Percentiles rank a stretch among this genome's conserved stretches.
These are phyloP conservation scores for Odontamblyopus rebecca DNA, from an alignment of 2,797 vertebrate genomes.

Conservation along the genomic window DNA sequence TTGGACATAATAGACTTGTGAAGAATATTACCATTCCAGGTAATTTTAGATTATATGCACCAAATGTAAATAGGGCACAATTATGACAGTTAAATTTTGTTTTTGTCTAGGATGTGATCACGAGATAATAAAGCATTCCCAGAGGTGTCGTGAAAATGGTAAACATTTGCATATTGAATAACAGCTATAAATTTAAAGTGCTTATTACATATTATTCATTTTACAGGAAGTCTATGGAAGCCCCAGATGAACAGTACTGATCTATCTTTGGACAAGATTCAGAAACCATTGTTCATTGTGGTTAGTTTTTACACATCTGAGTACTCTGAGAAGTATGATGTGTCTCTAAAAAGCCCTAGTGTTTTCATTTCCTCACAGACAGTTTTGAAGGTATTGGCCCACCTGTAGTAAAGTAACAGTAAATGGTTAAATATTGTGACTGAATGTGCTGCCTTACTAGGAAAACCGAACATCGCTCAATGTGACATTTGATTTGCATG, in stretches of 20 bases:
- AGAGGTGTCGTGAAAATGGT: slow-evolving; percentile 69
- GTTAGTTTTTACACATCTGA: slow-evolving; percentile 59
- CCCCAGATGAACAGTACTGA: slow-evolving; percentile 23
- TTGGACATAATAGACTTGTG: not conserved
- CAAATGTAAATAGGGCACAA: not conserved
- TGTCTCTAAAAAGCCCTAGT: slow-evolving; percentile 49
- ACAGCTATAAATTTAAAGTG: not conserved
- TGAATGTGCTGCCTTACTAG: slow-evolving; percentile 41
- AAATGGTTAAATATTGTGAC: not conserved
- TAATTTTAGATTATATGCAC: slow-evolving; percentile 24
- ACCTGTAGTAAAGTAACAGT: not conserved
- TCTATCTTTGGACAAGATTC: slow-evolving; percentile 18
- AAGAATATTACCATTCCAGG: slow-evolving; percentile 59
- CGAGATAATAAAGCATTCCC: slow-evolving; percentile 37
- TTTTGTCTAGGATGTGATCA: slow-evolving; percentile 58
- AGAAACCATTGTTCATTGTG: slow-evolving; percentile 21
- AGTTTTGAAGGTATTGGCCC: slow-evolving; percentile 61
- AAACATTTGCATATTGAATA: slow-evolving; percentile 1
- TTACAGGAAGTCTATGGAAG: slow-evolving; percentile 71
- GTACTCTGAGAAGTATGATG: slow-evolving; percentile 67
- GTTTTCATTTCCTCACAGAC: slow-evolving; percentile 25
- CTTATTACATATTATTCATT: slow-evolving; percentile 1
- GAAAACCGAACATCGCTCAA: slow-evolving; percentile 55
- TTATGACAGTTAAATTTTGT: not conserved
- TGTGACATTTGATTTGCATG: slow-evolving; percentile 56